Percentiles rank a stretch among this genome's conserved stretches.
Conservation (phyloP, 2,888 invertebrate species). For the Apotomis betuletana region DNA sequence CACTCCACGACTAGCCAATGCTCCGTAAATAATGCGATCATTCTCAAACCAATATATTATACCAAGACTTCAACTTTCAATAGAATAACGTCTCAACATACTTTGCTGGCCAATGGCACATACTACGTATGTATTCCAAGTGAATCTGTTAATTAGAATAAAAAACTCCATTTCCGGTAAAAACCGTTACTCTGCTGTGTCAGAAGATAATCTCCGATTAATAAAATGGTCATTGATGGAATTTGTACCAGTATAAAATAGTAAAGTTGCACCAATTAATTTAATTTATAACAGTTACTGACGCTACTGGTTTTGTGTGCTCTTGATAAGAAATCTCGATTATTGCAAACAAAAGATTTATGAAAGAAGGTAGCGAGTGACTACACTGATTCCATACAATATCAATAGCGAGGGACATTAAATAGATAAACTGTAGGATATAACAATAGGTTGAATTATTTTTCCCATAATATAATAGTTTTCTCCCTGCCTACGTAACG, state of each 20-base stretch:
- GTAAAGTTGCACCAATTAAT: constrained; percentile 21
- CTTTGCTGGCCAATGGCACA: constrained; percentile 9
- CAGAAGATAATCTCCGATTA: constrained; percentile 53
- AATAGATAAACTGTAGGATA: no score
- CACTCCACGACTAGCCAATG: constrained; percentile 56
- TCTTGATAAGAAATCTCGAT: constrained; percentile 8
- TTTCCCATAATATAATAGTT: no score
- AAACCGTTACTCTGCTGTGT: constrained; percentile 58
- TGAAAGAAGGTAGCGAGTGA: no score
- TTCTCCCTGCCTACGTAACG: no score
- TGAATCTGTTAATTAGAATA: constrained; percentile 45
- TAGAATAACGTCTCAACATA: constrained; percentile 1
- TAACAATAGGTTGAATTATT: no score
- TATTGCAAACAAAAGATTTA: background rate
- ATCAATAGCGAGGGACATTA: no score
- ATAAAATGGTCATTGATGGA: constrained; percentile 49
- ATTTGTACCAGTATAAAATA: constrained; percentile 17
- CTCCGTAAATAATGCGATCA: constrained; percentile 68
- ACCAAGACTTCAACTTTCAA: constrained; percentile 44
- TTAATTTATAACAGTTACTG: constrained; percentile 28
- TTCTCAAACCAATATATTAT: constrained; percentile 62
- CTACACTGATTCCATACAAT: no score
- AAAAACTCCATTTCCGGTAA: constrained; percentile 63
- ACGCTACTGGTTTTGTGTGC: constrained; percentile 20
- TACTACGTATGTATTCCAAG: background rate